phyloP scores from a whole-genome alignment of 1,140 invertebrate genomes.

The Rhyacophila brunnea region DNA sequence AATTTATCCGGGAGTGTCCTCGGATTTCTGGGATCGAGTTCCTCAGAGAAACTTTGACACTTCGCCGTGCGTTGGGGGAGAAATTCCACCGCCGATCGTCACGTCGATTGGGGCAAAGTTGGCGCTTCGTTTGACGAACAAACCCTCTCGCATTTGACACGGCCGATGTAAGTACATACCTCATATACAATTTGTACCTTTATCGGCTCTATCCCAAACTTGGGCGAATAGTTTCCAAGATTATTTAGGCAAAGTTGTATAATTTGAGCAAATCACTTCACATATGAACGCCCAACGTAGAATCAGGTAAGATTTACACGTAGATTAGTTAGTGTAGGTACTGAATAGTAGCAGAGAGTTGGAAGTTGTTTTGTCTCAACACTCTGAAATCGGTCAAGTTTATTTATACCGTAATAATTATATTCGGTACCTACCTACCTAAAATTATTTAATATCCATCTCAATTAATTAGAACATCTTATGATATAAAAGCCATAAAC shows the following conservation, averaged over 20 bases:
- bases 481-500: too few species aligned
- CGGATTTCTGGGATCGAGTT: background rate
- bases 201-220: conserved; percentile 5
- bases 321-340: too few species aligned
- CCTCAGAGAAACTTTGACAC: conserved; percentile 13
- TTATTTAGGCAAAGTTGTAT: background rate
- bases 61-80: conserved; percentile 4
- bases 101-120: conserved; percentile 15
- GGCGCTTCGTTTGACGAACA: conserved; percentile 12
- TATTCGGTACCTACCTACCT: too few species aligned
- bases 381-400: too few species aligned
- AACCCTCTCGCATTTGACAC: conserved; percentile 14
- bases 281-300: too few species aligned
- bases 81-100: conserved; percentile 19
- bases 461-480: too few species aligned
- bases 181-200: conserved; percentile 1
- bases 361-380: too few species aligned
- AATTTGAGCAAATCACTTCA: too few species aligned
- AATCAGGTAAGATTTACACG: too few species aligned
- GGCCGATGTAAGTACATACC: conserved; percentile 9
- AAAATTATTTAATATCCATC: too few species aligned
- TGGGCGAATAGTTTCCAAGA: conserved; percentile 7
- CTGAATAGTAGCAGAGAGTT: too few species aligned
- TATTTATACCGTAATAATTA: too few species aligned
- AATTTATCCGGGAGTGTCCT: background rate